Percentiles rank a stretch among this genome's conserved stretches.
Conservation (phyloP, 2,113 vertebrate genomes). For the Ploceus nigricollis region DNA sequence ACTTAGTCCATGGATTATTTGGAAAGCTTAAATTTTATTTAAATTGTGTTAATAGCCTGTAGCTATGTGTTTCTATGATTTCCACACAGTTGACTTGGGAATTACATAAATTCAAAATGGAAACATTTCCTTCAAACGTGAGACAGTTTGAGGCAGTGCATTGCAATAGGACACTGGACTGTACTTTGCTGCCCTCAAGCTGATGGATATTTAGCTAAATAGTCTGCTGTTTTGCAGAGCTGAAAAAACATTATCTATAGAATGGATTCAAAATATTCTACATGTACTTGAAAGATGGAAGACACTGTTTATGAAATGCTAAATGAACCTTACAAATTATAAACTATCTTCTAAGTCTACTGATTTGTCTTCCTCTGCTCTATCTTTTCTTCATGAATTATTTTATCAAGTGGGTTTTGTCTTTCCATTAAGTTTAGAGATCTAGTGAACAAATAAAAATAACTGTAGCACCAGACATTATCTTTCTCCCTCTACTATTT, state of each 20-base stretch:
- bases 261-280: neutral
- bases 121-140: neutral
- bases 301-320: neutral
- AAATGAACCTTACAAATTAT: neutral
- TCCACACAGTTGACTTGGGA: neutral
- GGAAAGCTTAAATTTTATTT: neutral
- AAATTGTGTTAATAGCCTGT: neutral
- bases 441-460: neutral
- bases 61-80: neutral
- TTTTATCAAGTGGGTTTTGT: neutral
- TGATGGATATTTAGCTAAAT: neutral
- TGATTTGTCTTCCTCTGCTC: neutral
- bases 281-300: neutral
- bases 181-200: neutral
- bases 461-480: neutral
- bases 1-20: neutral
- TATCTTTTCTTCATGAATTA: neutral
- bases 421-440: neutral
- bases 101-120: neutral
- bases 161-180: neutral
- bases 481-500: neutral
- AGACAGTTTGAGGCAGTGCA: fast-evolving
- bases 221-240: neutral
- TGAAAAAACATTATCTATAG: neutral
- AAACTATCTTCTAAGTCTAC: neutral